Evolutionary conservation across 1,140 invertebrate species (phyloP).

Genomic region (Eulimnadia texana): DNA sequence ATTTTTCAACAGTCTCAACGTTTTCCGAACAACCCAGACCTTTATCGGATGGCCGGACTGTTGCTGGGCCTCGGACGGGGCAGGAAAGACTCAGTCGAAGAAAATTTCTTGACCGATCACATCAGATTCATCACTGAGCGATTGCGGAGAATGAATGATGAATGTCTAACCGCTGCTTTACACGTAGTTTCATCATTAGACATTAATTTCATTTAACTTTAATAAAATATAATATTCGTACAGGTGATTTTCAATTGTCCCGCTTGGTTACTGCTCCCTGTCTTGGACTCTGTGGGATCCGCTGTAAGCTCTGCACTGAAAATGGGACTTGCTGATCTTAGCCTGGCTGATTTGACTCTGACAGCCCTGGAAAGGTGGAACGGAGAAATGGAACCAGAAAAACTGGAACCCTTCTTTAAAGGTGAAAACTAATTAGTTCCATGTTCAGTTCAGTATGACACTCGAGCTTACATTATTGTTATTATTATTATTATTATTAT

Average conservation of each 20-base stretch:
- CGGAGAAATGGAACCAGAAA: neutral
- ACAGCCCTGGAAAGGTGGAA: slow-evolving; percentile 3
- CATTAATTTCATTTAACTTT: too few relatives aligned
- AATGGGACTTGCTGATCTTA: neutral
- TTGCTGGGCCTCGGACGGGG: neutral
- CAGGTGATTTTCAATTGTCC: neutral
- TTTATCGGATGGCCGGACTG: neutral
- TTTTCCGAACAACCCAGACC: neutral
- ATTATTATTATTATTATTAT: too few relatives aligned
- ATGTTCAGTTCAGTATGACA: too few relatives aligned
- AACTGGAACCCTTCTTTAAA: neutral
- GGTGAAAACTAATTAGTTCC: too few relatives aligned
- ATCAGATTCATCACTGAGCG: neutral
- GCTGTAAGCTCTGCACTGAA: neutral
- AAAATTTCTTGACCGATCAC: neutral
- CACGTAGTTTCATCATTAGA: too few relatives aligned
- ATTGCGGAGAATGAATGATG: neutral
- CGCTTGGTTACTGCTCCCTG: neutral
- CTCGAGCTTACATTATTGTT: too few relatives aligned
- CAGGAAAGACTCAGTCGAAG: neutral
- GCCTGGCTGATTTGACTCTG: neutral
- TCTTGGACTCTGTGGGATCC: neutral
- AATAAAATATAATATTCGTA: too few relatives aligned
- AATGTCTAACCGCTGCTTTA: neutral
- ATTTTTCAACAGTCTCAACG: neutral